These are phyloP conservation scores for Halyomorpha halys DNA, from an alignment of 1,140 invertebrate genomes.

Conservation along the genomic window DNA sequence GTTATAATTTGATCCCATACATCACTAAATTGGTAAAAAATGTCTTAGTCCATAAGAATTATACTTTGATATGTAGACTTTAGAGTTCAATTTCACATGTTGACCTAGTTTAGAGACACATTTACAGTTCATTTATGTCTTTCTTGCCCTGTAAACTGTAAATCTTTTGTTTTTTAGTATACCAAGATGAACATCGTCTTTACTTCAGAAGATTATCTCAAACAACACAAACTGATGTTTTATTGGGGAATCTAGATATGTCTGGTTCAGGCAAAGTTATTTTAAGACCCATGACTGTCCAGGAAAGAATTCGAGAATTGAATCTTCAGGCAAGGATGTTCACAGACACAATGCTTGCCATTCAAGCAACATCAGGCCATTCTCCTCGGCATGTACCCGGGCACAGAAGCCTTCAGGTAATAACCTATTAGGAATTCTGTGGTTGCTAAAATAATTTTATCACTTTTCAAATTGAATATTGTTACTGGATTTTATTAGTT, in stretches of 20 bases:
- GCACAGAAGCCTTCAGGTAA: constrained; percentile 39
- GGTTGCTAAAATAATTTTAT: too few relatives aligned
- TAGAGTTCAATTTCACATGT: too few relatives aligned
- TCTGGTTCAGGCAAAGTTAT: constrained; percentile 36
- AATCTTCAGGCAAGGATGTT: constrained; percentile 44
- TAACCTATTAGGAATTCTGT: background rate
- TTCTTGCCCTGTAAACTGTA: too few relatives aligned
- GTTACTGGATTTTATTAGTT: too few relatives aligned
- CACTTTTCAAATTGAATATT: too few relatives aligned
- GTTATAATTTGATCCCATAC: too few relatives aligned
- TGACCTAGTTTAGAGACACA: too few relatives aligned
- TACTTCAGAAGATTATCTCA: constrained; percentile 42
- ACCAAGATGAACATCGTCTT: constrained; percentile 36
- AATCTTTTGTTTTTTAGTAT: constrained; percentile 31
- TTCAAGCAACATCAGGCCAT: constrained; percentile 35
- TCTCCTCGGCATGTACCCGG: constrained; percentile 35
- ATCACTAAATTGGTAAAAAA: too few relatives aligned
- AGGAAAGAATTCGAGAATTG: constrained; percentile 43
- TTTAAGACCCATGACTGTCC: constrained; percentile 39
- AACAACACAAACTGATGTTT: constrained; percentile 43
- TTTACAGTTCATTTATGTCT: too few relatives aligned
- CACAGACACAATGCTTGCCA: constrained; percentile 42
- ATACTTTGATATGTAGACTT: too few relatives aligned
- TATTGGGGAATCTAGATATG: constrained; percentile 40
- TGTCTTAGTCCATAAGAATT: too few relatives aligned